Evolutionary conservation across 92 coral and sea anemone species (phyloP), one percentile per base, ranked within the genome.

Genomic region (Siderastrea radians): DNA sequence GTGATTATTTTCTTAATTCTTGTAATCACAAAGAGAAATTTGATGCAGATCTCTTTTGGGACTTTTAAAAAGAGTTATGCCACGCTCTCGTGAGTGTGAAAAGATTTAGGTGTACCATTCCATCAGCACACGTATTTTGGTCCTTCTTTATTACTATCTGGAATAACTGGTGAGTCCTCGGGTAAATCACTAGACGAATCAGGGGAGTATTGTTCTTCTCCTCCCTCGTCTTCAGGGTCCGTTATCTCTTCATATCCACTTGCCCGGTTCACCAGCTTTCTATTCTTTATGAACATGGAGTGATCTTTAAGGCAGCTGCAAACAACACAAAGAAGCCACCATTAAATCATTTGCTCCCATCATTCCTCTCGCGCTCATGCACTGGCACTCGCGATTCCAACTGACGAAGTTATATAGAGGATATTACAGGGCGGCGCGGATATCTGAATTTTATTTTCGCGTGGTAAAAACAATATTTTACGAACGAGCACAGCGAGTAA

Each of bases 221-320:
- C 80, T 19, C 15, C 13, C 45, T 74, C 87, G 3, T 61, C 63
- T 17, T 70, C 78, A 5, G 19, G 0, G 9, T 84, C 80, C 47
- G 68, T 7, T 26, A 74, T 60, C 57, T 53, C 60, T 50, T 84
- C 87, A 13, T 82, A 82, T 55, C 69, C 78, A 44, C 60, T 57
- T n/a, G 86, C 47, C 2, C 46, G 13, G 14, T 63, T 84, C 17
- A 61, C 19, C 19, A 74, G 2, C 52, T 49, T 61, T 48, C 87
- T 63, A 52, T 63, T 49, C 51, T 54, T 55, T 63, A 19, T 19
- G 53, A 84, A 84, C 87, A 84, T 84, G n/a, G 80, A 50, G 12
- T 63, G 87, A 16, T 84, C 87, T 51, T 43, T 84, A 3, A 84
- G 71, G 50, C 72, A 84, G 62, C 87, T 84, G 62, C 59, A 74